Evolutionary conservation across 2,113 vertebrate species (phyloP).

Genomic region (Gymnocephalus cernua): DNA sequence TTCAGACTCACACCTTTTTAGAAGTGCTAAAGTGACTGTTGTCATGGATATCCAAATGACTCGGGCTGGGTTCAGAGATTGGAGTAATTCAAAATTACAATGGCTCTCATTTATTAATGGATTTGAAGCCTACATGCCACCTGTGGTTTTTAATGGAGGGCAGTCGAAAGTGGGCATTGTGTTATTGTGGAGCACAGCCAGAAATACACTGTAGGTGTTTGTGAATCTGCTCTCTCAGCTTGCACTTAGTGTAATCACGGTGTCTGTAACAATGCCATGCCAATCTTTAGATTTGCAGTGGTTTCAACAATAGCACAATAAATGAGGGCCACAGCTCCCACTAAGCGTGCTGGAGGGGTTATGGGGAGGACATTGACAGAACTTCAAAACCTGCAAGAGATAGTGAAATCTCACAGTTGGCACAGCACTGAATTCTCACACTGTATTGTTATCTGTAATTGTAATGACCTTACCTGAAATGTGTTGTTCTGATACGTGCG

Average conservation of each 20-base stretch:
- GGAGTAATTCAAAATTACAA: constrained; percentile 19
- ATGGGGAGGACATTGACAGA: constrained; percentile 34
- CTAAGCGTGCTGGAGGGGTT: constrained; percentile 42
- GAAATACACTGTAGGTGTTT: constrained; percentile 27
- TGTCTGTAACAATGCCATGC: constrained; percentile 26
- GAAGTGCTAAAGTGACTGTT: constrained; percentile 44
- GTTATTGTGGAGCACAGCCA: constrained; percentile 13
- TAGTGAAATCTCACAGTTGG: constrained; percentile 41
- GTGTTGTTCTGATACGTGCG: constrained; percentile 69
- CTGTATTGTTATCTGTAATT: constrained; percentile 77
- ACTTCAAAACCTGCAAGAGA: constrained; percentile 53
- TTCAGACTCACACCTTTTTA: constrained; percentile 29
- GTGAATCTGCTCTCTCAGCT: constrained; percentile 40
- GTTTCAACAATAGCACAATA: constrained; percentile 47
- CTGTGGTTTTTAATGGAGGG: constrained; percentile 57
- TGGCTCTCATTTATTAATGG: constrained; percentile 34
- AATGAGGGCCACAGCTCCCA: constrained; percentile 32
- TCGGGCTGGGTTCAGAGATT: constrained; percentile 27
- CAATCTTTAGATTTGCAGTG: constrained; percentile 30
- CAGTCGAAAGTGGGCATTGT: constrained; percentile 38
- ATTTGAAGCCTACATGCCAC: constrained; percentile 37
- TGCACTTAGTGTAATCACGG: constrained; percentile 32
- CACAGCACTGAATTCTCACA: constrained; percentile 36
- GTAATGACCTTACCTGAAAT: constrained; percentile 77
- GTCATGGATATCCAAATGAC: constrained; percentile 61